These are phyloP conservation scores for Mesochorus sp. DNA, from an alignment of 2,888 invertebrate genomes.

Conservation along the genomic window DNA sequence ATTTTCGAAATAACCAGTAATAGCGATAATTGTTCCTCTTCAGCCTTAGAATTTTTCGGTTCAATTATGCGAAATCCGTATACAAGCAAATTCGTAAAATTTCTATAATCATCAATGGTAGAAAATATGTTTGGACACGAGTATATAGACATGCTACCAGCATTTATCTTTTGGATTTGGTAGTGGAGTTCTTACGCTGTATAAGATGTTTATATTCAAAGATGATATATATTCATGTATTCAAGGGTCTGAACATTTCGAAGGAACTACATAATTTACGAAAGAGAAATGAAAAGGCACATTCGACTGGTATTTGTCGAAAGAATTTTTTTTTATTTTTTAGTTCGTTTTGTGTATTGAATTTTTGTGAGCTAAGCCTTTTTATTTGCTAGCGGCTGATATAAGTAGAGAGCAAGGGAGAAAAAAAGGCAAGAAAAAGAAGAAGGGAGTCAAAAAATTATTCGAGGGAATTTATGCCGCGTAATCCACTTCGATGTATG, in stretches of 20 bases:
- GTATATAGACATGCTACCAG: constrained; percentile 41
- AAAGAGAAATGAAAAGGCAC: not conserved
- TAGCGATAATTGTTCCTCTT: too few species aligned
- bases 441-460: constrained; percentile 7
- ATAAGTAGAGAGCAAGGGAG: not conserved
- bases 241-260: not conserved
- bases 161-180: constrained; percentile 51
- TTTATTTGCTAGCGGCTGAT: not conserved
- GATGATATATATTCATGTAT: not conserved
- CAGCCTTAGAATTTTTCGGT: too few species aligned
- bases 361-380: not conserved
- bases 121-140: constrained; percentile 37
- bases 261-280: constrained; percentile 18
- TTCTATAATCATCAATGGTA: constrained; percentile 45
- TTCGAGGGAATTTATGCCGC: constrained; percentile 23
- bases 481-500: too few species aligned
- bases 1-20: too few species aligned
- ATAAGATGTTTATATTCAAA: not conserved
- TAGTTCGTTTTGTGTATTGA: not conserved
- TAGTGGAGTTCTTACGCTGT: not conserved
- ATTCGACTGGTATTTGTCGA: not conserved
- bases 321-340: too few species aligned
- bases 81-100: too few species aligned
- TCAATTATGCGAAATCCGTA: too few species aligned
- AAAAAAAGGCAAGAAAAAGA: not conserved